phyloP scores from a whole-genome alignment of 2,797 vertebrate genomes.

The Acridotheres tristis region DNA sequence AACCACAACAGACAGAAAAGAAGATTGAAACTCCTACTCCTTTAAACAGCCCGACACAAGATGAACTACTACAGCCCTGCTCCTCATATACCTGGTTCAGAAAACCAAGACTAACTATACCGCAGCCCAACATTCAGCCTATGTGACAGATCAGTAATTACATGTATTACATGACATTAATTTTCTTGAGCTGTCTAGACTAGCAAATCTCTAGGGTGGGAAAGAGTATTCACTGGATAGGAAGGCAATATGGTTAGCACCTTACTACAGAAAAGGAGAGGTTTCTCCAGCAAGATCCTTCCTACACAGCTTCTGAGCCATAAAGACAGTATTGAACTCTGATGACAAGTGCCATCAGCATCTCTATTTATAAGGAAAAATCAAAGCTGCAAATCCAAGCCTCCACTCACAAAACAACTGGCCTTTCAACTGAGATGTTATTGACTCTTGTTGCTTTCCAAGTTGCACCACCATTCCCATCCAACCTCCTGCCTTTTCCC shows the following conservation, averaged over 20 bases:
- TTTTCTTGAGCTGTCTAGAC: conserved; percentile 29
- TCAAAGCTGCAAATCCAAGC: background rate
- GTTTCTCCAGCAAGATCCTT: background rate
- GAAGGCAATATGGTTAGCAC: background rate
- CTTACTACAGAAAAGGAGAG: background rate
- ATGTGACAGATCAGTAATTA: background rate
- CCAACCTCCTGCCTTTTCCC: background rate
- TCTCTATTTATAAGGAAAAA: background rate
- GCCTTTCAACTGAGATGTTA: background rate
- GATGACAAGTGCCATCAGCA: background rate
- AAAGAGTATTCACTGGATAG: background rate
- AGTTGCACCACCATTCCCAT: background rate
- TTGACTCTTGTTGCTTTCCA: background rate
- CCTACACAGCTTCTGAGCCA: background rate
- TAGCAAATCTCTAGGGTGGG: background rate
- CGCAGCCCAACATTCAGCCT: background rate
- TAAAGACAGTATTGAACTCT: background rate
- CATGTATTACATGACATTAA: background rate
- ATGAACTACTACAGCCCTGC: accelerated
- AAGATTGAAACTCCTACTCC: background rate
- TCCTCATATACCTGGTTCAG: background rate
- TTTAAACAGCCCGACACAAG: accelerated
- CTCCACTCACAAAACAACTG: background rate
- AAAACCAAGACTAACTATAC: background rate
- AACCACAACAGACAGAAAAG: background rate